Evolutionary conservation across 2,888 invertebrate species (phyloP).

Genomic region (Sipunculus nudus): DNA sequence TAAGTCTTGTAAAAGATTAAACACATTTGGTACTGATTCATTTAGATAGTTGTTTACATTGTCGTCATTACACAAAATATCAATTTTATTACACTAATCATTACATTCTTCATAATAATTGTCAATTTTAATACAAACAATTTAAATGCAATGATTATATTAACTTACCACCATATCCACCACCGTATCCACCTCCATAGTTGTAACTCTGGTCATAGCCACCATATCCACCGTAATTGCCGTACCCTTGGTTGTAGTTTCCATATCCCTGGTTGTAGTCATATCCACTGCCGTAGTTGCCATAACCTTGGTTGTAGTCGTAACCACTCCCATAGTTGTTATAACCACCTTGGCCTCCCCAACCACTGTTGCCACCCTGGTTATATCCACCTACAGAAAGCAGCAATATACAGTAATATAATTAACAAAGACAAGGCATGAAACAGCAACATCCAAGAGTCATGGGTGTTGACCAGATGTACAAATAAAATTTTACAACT

Average conservation of each 20-base stretch:
- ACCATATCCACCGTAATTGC: slow-evolving; percentile 60
- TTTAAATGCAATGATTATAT: no score
- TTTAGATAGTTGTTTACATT: no score
- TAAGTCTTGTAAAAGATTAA: no score
- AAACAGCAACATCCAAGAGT: not conserved
- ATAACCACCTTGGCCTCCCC: slow-evolving; percentile 14
- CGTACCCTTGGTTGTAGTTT: slow-evolving; percentile 33
- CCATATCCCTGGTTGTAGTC: slow-evolving; percentile 63
- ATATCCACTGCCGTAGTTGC: slow-evolving; percentile 61
- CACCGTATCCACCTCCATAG: slow-evolving; percentile 70
- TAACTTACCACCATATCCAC: slow-evolving; percentile 42
- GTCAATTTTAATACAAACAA: no score
- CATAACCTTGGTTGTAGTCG: slow-evolving; percentile 60
- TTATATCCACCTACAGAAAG: slow-evolving; percentile 37
- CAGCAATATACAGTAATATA: not conserved
- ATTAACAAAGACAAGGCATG: not conserved
- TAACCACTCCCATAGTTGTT: no score
- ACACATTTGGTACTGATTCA: no score
- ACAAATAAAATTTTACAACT: no score
- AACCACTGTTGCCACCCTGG: slow-evolving; percentile 41
- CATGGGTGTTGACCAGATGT: no score
- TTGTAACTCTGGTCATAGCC: slow-evolving; percentile 69
- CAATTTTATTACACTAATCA: no score
- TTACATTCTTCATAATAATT: no score
- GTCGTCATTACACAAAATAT: no score